Evolutionary conservation across 2,888 invertebrate genomes (phyloP).

Genomic region (Axea sp.): DNA sequence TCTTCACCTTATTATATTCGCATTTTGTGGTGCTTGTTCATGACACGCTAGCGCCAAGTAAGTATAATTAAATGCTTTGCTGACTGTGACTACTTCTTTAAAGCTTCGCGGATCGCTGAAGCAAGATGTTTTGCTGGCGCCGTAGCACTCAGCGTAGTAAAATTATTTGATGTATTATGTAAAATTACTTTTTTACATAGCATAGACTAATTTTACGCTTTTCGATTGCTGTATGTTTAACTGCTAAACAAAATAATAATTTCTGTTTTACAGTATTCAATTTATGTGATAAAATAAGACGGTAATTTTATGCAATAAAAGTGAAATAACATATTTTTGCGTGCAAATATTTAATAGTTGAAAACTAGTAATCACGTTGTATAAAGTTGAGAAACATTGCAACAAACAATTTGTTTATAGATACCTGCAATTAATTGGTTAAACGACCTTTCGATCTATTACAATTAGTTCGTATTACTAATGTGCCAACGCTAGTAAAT

Average conservation of each 20-base stretch:
- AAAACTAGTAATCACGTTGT: too few species aligned
- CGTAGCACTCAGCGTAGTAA: slow-evolving; percentile 4
- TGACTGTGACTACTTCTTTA: slow-evolving; percentile 49
- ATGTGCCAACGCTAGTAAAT: slow-evolving; percentile 70
- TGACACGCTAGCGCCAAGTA: slow-evolving; percentile 60
- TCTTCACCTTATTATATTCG: slow-evolving; percentile 58
- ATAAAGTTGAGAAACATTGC: too few species aligned
- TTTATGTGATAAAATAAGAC: too few species aligned
- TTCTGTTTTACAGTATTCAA: too few species aligned
- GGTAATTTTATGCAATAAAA: too few species aligned
- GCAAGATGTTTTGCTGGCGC: slow-evolving; percentile 35
- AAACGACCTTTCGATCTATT: slow-evolving; percentile 73
- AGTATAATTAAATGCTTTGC: slow-evolving; percentile 62
- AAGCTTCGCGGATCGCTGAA: slow-evolving; percentile 49
- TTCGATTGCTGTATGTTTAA: too few species aligned
- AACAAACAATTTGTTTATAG: too few species aligned
- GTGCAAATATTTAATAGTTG: too few species aligned
- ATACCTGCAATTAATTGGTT: too few species aligned
- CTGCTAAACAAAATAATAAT: slow-evolving; percentile 4
- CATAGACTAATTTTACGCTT: too few species aligned
- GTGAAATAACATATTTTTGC: too few species aligned
- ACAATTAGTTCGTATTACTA: slow-evolving; percentile 76
- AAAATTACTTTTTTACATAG: slow-evolving; percentile 17
- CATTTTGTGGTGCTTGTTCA: slow-evolving; percentile 59
- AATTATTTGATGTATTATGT: slow-evolving; percentile 14